Evolutionary conservation across 2,888 invertebrate species (phyloP), one percentile per base, ranked within the genome.

Genomic region (Sarcophaga caerulescens): DNA sequence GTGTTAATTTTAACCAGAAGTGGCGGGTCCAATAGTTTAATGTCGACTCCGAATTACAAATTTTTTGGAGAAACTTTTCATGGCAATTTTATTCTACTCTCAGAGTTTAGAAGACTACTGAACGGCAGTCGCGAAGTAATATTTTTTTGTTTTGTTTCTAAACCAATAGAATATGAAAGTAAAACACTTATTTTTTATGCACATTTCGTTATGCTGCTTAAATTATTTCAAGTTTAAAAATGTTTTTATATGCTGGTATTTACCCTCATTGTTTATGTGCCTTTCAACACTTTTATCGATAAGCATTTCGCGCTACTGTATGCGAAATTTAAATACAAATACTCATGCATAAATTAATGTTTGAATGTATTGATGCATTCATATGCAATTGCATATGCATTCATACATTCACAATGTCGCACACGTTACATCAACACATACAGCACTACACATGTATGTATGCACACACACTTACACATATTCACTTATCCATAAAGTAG

Each of bases 281-380:
- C 25, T 35, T 71, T 71, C 70, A 71, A 71, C 59, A 35, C 35
- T 71, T 71, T 52, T 23, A 69, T 52, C 69, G 52, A 70, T 25
- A 57, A 17, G 21, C 44, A 44, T 68, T 68, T 68, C 45, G 68
- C 68, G 68, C 21, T 23, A 21, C 21, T 68, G 19, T 14, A n/a
- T 11, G 35, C 35, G 68, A 68, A 68, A 68, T 68, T 47, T 21
- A 68, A 68, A 68, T 14, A 68, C 11, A 57, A 70, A 57, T 25
- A 35, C 35, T 35, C 35, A 35, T 35, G n/a, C 25, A 57, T 70
- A 57, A 70, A 70, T 25, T 25, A 52, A 57, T 57, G 12, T 57
- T 52, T 25, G 57, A 25, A 70, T 70, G 17, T 70, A 70, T 70
- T 57, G 23, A 11, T 47, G 68, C 68, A 68, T 47, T 68, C 21